Conservation (phyloP, 2,888 invertebrate species). For the Dolichomitus sp. region DNA sequence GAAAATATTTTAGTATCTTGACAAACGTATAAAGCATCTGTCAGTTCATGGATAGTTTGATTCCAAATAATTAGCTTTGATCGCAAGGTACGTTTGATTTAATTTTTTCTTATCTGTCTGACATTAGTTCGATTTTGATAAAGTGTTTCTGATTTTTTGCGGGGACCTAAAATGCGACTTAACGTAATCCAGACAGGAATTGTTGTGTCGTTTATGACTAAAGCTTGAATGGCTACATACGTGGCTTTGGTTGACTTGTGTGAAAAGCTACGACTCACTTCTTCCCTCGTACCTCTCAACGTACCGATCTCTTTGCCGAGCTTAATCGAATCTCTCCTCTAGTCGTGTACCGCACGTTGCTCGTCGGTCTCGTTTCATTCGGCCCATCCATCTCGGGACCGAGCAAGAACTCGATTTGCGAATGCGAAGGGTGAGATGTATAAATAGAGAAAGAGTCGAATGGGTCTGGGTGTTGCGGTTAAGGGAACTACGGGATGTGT, state of each 20-base stretch:
- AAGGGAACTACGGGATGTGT: background rate
- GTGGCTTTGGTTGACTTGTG: background rate
- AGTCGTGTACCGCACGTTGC: conserved; percentile 31
- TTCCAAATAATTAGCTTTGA: background rate
- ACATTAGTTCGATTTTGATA: background rate
- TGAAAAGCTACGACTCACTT: background rate
- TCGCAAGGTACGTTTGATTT: too few relatives aligned
- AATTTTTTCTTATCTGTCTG: background rate
- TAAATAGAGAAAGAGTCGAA: conserved; percentile 54
- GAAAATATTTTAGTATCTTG: too few relatives aligned
- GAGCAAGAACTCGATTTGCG: conserved; percentile 55
- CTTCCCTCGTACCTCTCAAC: background rate
- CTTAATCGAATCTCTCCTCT: conserved; percentile 57
- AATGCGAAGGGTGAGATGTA: conserved; percentile 44
- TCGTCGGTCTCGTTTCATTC: conserved; percentile 9
- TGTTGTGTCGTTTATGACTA: background rate
- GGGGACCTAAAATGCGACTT: background rate
- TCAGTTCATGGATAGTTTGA: background rate
- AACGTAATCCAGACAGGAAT: background rate
- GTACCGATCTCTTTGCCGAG: conserved; percentile 11
- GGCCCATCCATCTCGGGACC: conserved; percentile 35
- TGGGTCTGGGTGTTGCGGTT: conserved; percentile 30
- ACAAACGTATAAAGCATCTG: too few relatives aligned
- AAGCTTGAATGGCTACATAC: background rate
- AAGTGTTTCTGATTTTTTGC: too few relatives aligned